These are phyloP conservation scores for Austrolebias charrua DNA, from an alignment of 2,797 vertebrate genomes.

Conservation along the genomic window DNA sequence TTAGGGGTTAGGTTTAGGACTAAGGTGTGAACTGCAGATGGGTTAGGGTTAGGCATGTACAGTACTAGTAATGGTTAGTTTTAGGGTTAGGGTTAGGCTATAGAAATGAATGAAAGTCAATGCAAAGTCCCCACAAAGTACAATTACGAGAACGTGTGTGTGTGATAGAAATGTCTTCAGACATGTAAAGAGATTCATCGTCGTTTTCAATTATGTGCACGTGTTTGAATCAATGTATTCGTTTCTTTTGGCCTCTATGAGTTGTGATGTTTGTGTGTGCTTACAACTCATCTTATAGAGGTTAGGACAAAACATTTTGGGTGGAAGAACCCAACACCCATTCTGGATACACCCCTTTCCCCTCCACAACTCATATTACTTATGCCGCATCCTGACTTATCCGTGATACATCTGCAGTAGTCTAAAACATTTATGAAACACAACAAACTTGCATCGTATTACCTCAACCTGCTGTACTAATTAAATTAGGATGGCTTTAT, in stretches of 20 bases:
- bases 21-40: too few relatives aligned
- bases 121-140: too few relatives aligned
- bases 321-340: slow-evolving; percentile 46
- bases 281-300: slow-evolving; percentile 32
- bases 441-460: slow-evolving; percentile 53
- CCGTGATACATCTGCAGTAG: slow-evolving; percentile 62
- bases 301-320: slow-evolving; percentile 41
- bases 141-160: not conserved
- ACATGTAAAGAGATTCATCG: slow-evolving; percentile 21
- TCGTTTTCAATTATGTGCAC: slow-evolving; percentile 19
- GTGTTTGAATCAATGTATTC: slow-evolving; percentile 6
- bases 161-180: slow-evolving; percentile 13
- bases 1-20: too few relatives aligned
- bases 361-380: slow-evolving; percentile 54
- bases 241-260: slow-evolving; percentile 8
- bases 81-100: too few relatives aligned
- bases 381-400: slow-evolving; percentile 59
- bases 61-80: too few relatives aligned
- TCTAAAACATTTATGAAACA: slow-evolving; percentile 67
- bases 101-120: too few relatives aligned
- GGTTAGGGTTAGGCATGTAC: too few relatives aligned
- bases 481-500: slow-evolving; percentile 5
- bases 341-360: slow-evolving; percentile 34
- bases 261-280: slow-evolving; percentile 9
- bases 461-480: slow-evolving; percentile 37